Percentiles rank a stretch among this genome's conserved stretches.
Conservation (phyloP, 2,888 invertebrate species). For the Athrips mouffetella region DNA sequence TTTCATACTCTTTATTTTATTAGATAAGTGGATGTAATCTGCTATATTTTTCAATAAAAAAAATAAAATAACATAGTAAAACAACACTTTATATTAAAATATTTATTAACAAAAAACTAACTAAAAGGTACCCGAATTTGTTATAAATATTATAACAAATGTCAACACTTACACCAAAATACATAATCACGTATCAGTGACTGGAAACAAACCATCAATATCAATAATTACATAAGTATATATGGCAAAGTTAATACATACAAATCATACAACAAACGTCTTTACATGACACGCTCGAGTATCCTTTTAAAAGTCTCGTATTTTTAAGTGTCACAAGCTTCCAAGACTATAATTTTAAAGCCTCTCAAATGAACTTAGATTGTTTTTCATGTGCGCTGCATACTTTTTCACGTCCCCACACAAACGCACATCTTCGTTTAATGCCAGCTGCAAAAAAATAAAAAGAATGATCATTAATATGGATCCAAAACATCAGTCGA, state of each 20-base stretch:
- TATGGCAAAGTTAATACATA: conserved; percentile 10
- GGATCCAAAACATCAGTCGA: background rate
- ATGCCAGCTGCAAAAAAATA: conserved; percentile 26
- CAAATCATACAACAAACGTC: background rate
- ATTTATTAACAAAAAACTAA: conserved; percentile 25
- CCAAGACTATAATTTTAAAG: conserved; percentile 6
- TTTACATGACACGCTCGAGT: background rate
- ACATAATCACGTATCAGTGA: conserved; percentile 4
- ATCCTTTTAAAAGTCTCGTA: background rate
- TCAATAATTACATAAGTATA: background rate
- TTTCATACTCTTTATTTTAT: too few relatives aligned
- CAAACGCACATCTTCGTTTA: background rate
- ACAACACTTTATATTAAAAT: background rate
- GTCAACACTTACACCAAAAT: conserved; percentile 28
- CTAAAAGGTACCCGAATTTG: conserved; percentile 37
- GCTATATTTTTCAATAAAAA: too few relatives aligned
- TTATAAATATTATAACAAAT: conserved; percentile 72
- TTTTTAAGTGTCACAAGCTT: conserved; percentile 1
- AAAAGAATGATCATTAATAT: conserved; percentile 4
- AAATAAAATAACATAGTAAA: background rate
- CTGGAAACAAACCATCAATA: background rate
- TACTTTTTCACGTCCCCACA: background rate
- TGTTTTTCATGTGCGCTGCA: background rate
- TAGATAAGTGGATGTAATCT: too few relatives aligned
- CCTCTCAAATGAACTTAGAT: conserved; percentile 1